phyloP scores from a whole-genome alignment of 2,113 vertebrate genomes.

The Corythornis vintsioides region DNA sequence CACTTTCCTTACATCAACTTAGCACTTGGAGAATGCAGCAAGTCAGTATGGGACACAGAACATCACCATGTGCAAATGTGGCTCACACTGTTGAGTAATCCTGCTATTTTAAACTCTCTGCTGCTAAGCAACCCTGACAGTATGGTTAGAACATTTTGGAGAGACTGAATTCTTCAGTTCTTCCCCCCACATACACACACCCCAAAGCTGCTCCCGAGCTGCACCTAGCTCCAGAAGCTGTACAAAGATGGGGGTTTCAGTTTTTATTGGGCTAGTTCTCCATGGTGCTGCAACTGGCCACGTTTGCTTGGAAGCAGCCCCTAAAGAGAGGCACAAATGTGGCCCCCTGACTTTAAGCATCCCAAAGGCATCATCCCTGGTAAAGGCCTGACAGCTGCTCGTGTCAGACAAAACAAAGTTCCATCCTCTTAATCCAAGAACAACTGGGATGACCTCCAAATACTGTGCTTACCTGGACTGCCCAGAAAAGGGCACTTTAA shows the following conservation, averaged over 20 bases:
- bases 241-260: not conserved
- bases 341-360: not conserved
- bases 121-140: conserved; percentile 75
- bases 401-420: not conserved
- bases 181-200: not conserved
- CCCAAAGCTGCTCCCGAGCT: conserved; percentile 26
- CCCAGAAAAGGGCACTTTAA: not conserved
- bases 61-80: conserved; percentile 68
- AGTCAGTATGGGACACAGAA: conserved; percentile 64
- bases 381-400: not conserved
- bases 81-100: conserved; percentile 71
- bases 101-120: conserved; percentile 68
- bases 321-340: not conserved
- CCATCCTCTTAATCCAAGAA: not conserved
- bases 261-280: not conserved
- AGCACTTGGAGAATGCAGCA: conserved; percentile 52
- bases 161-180: conserved; percentile 34
- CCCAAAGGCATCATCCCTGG: not conserved
- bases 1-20: conserved; percentile 65
- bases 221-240: not conserved
- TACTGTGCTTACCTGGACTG: not conserved
- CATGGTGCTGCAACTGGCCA: not conserved
- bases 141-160: conserved; percentile 63
- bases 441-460: not conserved
- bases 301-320: not conserved